Base-by-base conservation (phyloP, 2,888 invertebrate genomes). In the Odontomyia ornata region DNA sequence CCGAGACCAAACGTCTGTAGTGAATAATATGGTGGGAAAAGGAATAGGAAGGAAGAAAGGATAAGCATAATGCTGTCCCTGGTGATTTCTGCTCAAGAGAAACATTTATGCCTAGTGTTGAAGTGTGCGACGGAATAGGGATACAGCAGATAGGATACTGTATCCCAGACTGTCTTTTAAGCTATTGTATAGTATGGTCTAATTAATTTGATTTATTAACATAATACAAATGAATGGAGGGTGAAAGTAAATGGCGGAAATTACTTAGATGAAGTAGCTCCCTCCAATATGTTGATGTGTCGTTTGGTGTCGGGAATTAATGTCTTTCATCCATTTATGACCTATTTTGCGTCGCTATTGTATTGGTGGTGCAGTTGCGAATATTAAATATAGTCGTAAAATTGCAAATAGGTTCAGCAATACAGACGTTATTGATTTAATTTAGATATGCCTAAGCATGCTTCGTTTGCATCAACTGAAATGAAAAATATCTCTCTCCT, bases 191-290 rank as follows among this genome's bases (percentile, higher is more conserved):
- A 72, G 56, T 72, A 57, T 72, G 72, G 72, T 56, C 52, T 72
- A 72, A 72, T 72, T 72, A 72, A 72, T 72, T 72, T 72, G 72
- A 72, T 72, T 72, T 72, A 72, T 72, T 72, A 72, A 56, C 72
- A 57, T 57, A 72, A 72, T 72, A 56, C 57, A 36, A 72, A 72
- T 72, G 72, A 56, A 72, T 57, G 72, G 27, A 30, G 69, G 65
- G 47, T 69, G 3, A 47, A 21, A 72, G 72, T 72, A 72, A 72
- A 72, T 72, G 46, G 57, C 72, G 72, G 72, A 72, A 72, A 72
- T 72, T 57, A 72, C 72, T 52, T 72, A 72, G 72, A 72, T 72
- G 56, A 72, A 72, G 72, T 69, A 69, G 69, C 46, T 18, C 47
- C 28, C 56, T 56, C 56, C 23, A n/a, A 30, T 21, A 72, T 30